Evolutionary conservation across 2,888 invertebrate species (phyloP).

Genomic region (Stenurella melanura): DNA sequence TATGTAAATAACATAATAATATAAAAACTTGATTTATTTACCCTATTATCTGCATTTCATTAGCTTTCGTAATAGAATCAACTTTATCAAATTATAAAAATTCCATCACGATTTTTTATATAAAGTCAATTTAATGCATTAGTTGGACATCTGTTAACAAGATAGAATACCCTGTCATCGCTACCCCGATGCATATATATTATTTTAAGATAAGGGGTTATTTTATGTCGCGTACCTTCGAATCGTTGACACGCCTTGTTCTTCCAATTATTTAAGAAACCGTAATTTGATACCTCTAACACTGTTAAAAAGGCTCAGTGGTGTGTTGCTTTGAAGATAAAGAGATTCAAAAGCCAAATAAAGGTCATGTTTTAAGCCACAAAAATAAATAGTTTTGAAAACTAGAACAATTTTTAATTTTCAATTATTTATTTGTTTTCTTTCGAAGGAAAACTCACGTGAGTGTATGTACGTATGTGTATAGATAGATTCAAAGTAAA

Average conservation of each 20-base stretch:
- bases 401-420: too few relatives aligned
- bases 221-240: conserved; percentile 11
- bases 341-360: too few relatives aligned
- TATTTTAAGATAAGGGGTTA: conserved; percentile 29
- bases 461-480: too few relatives aligned
- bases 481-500: too few relatives aligned
- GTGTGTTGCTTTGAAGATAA: neutral
- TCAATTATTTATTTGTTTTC: too few relatives aligned
- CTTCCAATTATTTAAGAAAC: conserved; percentile 25
- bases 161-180: conserved; percentile 31
- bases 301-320: neutral
- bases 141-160: conserved; percentile 28
- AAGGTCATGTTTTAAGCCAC: too few relatives aligned
- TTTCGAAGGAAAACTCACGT: too few relatives aligned
- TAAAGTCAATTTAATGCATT: neutral
- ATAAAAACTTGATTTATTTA: neutral
- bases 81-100: conserved; percentile 24
- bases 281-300: neutral
- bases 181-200: conserved; percentile 19
- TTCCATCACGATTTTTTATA: conserved; percentile 1
- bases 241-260: neutral
- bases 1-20: too few relatives aligned
- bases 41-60: neutral
- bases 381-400: too few relatives aligned
- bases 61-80: neutral